A percentile compares a stretch with the other conserved stretches of the same genome.
phyloP scores from a whole-genome alignment of 1,140 invertebrate species.

The Drosophila jambulina region DNA sequence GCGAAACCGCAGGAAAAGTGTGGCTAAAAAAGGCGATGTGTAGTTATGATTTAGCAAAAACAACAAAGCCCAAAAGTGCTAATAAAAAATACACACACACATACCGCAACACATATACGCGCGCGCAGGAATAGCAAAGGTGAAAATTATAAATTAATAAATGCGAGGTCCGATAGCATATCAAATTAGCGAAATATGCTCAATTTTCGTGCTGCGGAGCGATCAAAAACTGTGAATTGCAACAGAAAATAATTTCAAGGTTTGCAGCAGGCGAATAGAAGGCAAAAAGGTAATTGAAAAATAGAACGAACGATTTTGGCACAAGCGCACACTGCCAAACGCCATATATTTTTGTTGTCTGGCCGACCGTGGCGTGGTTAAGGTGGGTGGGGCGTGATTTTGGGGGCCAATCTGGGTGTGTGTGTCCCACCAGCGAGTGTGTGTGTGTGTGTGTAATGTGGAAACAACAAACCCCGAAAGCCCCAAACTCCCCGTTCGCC shows the following conservation, averaged over 20 bases:
- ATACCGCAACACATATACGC: conserved; percentile 27
- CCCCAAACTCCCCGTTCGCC: background rate
- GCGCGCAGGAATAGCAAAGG: conserved; percentile 61
- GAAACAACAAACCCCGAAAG: conserved; percentile 53
- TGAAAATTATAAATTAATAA: conserved; percentile 83
- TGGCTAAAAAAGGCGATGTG: conserved; percentile 71
- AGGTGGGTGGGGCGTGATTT: conserved; percentile 78
- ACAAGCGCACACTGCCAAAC: conserved; percentile 73
- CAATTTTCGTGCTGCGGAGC: conserved; percentile 60
- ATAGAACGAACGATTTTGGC: conserved; percentile 83
- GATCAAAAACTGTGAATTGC: conserved; percentile 75
- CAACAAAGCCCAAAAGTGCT: conserved; percentile 67
- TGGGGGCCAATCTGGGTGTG: conserved; percentile 67
- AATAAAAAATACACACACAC: conserved; percentile 69
- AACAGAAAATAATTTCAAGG: conserved; percentile 83
- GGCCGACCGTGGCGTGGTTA: conserved; percentile 46
- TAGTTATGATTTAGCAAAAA: conserved; percentile 80
- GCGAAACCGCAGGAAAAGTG: conserved; percentile 54
- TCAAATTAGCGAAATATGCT: conserved; percentile 80
- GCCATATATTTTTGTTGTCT: conserved; percentile 66
- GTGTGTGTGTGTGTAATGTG: conserved; percentile 40
- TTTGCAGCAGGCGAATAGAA: conserved; percentile 83
- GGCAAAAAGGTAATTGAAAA: conserved; percentile 83
- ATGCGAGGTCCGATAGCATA: conserved; percentile 76
- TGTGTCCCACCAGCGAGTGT: conserved; percentile 17